A percentile compares a stretch with the other conserved stretches of the same genome.
These are phyloP conservation scores for Pilophorus perplexus DNA, from an alignment of 2,888 invertebrate genomes.

Conservation along the genomic window DNA sequence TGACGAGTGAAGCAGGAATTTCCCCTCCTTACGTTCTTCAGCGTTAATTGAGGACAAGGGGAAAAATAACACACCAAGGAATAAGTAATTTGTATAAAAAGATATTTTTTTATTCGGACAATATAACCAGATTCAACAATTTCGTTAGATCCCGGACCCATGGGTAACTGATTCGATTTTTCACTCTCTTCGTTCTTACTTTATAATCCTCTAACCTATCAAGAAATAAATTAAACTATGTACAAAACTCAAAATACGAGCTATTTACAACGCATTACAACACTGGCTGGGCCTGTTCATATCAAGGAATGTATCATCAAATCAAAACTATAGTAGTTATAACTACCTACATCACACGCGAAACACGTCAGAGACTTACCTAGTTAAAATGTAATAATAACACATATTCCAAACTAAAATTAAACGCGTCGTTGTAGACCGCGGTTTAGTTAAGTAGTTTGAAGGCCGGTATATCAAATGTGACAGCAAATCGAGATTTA, in stretches of 20 bases:
- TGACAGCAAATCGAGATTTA: too few species aligned
- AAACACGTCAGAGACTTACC: too few species aligned
- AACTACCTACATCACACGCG: slow-evolving; percentile 9
- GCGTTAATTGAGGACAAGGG: too few species aligned
- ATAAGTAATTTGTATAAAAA: neutral
- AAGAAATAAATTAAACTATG: slow-evolving; percentile 30
- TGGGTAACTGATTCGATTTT: slow-evolving; percentile 4
- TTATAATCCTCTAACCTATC: slow-evolving; percentile 7
- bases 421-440: too few species aligned
- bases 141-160: neutral
- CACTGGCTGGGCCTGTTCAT: slow-evolving; percentile 1
- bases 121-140: slow-evolving; percentile 12
- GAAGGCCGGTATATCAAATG: too few species aligned
- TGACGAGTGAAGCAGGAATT: too few species aligned
- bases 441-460: too few species aligned
- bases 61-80: too few species aligned
- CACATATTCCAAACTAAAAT: too few species aligned
- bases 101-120: slow-evolving; percentile 5
- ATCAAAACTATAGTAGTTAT: too few species aligned
- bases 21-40: too few species aligned
- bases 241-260: slow-evolving; percentile 16
- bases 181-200: neutral
- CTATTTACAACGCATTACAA: slow-evolving; percentile 29
- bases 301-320: slow-evolving; percentile 15
- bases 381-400: too few species aligned